Base-by-base conservation (phyloP, 1,140 invertebrate species). In the Belonocnema kinseyi region DNA sequence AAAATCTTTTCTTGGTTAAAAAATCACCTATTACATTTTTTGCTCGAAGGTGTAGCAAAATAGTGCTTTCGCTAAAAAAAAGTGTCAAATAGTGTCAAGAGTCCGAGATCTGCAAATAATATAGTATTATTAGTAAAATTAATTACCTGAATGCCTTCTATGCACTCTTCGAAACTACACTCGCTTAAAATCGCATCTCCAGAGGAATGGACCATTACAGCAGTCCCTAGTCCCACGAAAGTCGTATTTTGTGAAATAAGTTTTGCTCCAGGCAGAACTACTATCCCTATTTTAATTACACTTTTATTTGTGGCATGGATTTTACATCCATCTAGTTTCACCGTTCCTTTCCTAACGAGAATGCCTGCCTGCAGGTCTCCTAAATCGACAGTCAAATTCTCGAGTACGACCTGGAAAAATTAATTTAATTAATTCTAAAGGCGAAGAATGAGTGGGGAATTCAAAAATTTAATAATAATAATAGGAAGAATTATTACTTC, bases 81-180 rank as follows among this genome's bases (percentile, higher is more conserved):
- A 26, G 26, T 26, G 26, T 26, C 26, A 26, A 26, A 26, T 26
- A 26, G 26, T 26, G 3, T 26, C 1, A 26, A 26, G 1, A 26
- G 26, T 26, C 26, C 26, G 3, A 26, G 26, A 3, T 3, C 26
- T 26, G 26, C 21, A 74, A 72, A 14, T 70, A 19, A 40, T 26
- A 14, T 72, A 58, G 16, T 13, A 17, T 33, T 54, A 66, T 7
- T 21, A 16, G 52, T 46, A 61, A 53, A 50, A 77, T 17, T 16
- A 66, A 72, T 81, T 87, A 91, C 90, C 86, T 88, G 83, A 61
- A 91, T 75, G 46, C 90, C 90, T 77, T 91, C 89, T 2, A 79
- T 71, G 52, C 90, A 90, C 66, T 85, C 78, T 77, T 88, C 81
- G 79, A 91, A 91, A 17, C 26, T 80, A 53, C 90, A 91, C 56